Evolutionary conservation across 2,888 invertebrate species (phyloP), one percentile per base, ranked within the genome.

Genomic region (Harpalus rubripes): DNA sequence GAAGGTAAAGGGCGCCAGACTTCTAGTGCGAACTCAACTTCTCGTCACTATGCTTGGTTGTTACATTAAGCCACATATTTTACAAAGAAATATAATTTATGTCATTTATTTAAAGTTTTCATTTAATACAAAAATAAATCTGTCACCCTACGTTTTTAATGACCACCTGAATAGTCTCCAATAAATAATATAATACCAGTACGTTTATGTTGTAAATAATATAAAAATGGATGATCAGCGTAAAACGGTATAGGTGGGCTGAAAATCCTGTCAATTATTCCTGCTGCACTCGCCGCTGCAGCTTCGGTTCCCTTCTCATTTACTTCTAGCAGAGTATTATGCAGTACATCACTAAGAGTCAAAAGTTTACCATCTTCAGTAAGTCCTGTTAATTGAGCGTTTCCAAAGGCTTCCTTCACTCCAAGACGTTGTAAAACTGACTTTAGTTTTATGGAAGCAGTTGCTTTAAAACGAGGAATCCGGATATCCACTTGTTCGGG

Each of bases 261-360:
- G 16, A 82, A 74, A 58, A 82, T 82, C 18, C 82, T 39, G 41
- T 82, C 82, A 6, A 74, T 72, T 39, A 80, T 80, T 41, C 61
- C 85, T 83, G 84, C 85, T 65, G 72, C 81, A 18, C 81, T 86
- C 10, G 80, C 86, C 52, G 86, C 86, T 44, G 85, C 85, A 16
- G 86, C 86, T 85, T 86, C 86, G 8, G 86, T 85, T 44, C 86
- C 86, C 82, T 85, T 52, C 79, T 86, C 86, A 74, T 86, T 86
- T 2, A 86, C 85, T 80, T 86, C 85, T 7, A 86, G 82, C 18
- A 85, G 82, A n/a, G 85, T 85, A 72, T 86, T 85, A 26, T 86
- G 86, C 10, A 86, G 41, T 32, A 86, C 85, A 3, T 85, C 68
- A 39, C 82, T 85, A 22, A 86, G 81, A 44, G 32, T 39, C 26